These are phyloP conservation scores for Haliclona indistincta DNA, from an alignment of 37 sponge, comb jelly and placozoan genomes.

Conservation along the genomic window DNA sequence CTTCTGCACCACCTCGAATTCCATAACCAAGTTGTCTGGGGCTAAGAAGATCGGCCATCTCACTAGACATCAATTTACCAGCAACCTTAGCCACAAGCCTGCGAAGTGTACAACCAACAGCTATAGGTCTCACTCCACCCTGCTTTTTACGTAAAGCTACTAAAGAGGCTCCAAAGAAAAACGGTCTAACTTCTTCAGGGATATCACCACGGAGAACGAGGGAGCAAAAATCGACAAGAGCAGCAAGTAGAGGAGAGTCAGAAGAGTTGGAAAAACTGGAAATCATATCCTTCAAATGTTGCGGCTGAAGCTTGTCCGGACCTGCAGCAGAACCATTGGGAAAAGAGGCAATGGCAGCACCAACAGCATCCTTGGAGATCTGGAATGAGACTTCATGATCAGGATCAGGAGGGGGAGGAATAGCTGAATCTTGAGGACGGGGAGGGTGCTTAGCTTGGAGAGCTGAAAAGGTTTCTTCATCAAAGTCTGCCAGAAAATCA, in stretches of 20 bases:
- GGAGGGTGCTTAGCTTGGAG: constrained; percentile 2
- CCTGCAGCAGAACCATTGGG: constrained; percentile 9
- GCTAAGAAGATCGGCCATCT: too few species aligned
- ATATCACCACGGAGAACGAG: constrained; percentile 4
- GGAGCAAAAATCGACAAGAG: not conserved
- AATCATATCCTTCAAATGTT: not conserved
- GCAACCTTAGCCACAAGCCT: constrained; percentile 10
- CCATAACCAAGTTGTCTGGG: too few species aligned
- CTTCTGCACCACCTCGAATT: too few species aligned
- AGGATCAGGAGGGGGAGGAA: constrained; percentile 6
- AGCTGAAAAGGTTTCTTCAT: constrained; percentile 10
- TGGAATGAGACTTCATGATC: not conserved
- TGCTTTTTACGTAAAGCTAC: constrained; percentile 8
- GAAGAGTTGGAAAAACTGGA: too few species aligned
- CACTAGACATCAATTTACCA: too few species aligned
- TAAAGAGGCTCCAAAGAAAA: constrained; percentile 18
- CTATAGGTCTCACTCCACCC: too few species aligned
- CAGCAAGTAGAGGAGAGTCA: constrained; percentile 10
- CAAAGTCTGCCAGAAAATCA: not conserved
- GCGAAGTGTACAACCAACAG: constrained; percentile 7
- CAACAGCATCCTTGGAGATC: not conserved
- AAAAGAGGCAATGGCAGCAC: not conserved
- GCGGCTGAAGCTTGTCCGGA: constrained; percentile 5
- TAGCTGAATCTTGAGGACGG: constrained; percentile 1
- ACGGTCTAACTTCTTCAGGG: constrained; percentile 1